Base-by-base conservation (phyloP, 92 coral and sea anemone genomes). In the Pocillopora meandrina region DNA sequence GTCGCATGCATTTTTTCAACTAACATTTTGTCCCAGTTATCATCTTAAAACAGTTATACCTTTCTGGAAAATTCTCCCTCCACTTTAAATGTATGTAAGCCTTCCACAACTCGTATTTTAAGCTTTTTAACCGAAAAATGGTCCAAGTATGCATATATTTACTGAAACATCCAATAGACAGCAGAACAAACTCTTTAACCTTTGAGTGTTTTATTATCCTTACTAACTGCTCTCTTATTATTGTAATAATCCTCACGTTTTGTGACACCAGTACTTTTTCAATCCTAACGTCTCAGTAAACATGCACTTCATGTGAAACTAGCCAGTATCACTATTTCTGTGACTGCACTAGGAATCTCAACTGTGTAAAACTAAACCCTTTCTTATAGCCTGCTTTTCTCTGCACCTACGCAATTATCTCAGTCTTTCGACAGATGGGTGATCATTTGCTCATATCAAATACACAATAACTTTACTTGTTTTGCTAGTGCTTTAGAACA, bases 261-360 rank as follows among this genome's bases (percentile, higher is more conserved):
- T n/a, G n/a, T n/a, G n/a, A n/a, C n/a, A n/a, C n/a, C n/a, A n/a
- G n/a, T n/a, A n/a, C n/a, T n/a, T n/a, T n/a, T n/a, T n/a, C n/a
- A n/a, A n/a, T n/a, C n/a, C n/a, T n/a, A n/a, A n/a, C n/a, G n/a
- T n/a, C n/a, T n/a, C n/a, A n/a, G n/a, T n/a, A n/a, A n/a, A n/a
- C n/a, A n/a, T n/a, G 58, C 74, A 83, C 63, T 62, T 83, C 86
- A 72, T 83, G 60, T 60, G 34, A 72, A 60, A 72, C 72, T 83
- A 72, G 60, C 80, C 73, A n/a, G 79, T 72, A 72, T 72, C 72
- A 17, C 61, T 83, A 64, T 72, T 73, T 72, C 63, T 79, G 36
- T 83, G 79, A 36, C 61, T 83, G 78, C 79, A 82, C 72, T 81
- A 70, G 70, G 74, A n/a, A n/a, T n/a, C n/a, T n/a, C n/a, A n/a